Conservation (phyloP, 2,888 invertebrate species). For the Rugalucina vietnamica region DNA sequence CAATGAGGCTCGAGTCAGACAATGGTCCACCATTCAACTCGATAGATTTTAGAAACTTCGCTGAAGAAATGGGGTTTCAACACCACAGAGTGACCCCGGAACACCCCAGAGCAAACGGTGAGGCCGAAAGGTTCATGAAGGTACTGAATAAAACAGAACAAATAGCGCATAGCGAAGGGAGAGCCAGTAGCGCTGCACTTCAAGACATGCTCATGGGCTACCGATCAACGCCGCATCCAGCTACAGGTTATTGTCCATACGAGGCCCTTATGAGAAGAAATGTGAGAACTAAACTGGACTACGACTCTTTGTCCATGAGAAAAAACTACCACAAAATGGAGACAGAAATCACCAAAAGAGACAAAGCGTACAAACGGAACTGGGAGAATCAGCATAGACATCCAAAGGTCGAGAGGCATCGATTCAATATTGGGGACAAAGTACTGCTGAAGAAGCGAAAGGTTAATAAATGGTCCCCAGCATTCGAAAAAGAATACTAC, state of each 20-base stretch:
- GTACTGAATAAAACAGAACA: slow-evolving; percentile 15
- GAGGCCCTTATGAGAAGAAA: slow-evolving; percentile 2
- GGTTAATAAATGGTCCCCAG: no score
- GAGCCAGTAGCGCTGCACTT: neutral
- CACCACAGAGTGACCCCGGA: slow-evolving; percentile 27
- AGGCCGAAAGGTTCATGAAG: no score
- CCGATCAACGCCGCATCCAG: no score
- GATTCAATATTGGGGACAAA: no score
- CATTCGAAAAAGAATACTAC: no score
- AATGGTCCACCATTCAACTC: slow-evolving; percentile 53
- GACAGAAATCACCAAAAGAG: slow-evolving; percentile 4
- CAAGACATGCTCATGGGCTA: neutral
- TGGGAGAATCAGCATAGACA: no score
- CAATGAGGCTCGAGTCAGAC: no score
- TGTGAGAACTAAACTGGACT: no score
- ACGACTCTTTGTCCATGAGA: no score
- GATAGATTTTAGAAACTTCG: slow-evolving; percentile 39
- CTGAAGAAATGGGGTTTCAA: slow-evolving; percentile 34
- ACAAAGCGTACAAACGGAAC: slow-evolving; percentile 31
- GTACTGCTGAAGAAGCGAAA: no score
- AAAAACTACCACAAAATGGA: slow-evolving; percentile 1
- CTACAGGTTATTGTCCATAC: neutral
- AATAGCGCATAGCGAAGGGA: slow-evolving; percentile 2
- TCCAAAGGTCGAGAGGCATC: no score
- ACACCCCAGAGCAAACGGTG: no score